Base-by-base conservation (phyloP, 2,888 invertebrate species). In the Temnothorax rugatulus region DNA sequence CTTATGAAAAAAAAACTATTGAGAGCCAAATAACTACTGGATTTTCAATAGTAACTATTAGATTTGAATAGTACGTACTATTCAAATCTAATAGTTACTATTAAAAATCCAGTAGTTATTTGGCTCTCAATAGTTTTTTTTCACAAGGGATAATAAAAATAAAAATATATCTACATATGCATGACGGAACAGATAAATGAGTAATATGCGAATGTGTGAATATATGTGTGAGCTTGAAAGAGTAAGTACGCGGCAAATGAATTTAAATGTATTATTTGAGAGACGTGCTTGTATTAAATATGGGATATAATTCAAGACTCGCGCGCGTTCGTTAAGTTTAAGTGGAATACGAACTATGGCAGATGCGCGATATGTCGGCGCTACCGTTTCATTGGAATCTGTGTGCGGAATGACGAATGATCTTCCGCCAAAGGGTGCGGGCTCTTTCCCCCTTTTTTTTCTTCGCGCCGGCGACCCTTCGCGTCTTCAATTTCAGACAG, bases 401-500 rank as follows among this genome's bases (percentile, higher is more conserved):
- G 85, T 83, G 89, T 88, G 85, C 86, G 85, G 90, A 90, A 87
- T 87, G 90, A 91, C 85, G 86, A 89, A 90, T 90, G 84, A 84
- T 69, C 76, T 84, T 83, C 84, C 86, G 88, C 84, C 86, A 90
- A 90, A 90, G 89, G 84, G 89, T 84, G 86, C 83, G 69, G 82
- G 38, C 41, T 29, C 50, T 82, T 84, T 71, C 74, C 29, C 38
- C 11, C 2, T 64, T 44, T 79, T 64, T 41, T 71, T 50, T 77
- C 66, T 71, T 59, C 59, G 52, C 44, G 57, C 52, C 66, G 57
- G 84, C 84, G 77, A 82, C 73, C 82, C 88, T 85, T 85, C 82
- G 84, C 84, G 84, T 85, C 90, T 86, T 87, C 66, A 69, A 84
- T 59, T 74, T 83, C 83, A 5, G 86, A 84, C 92, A 92, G 92